Evolutionary conservation across 2,888 invertebrate species (phyloP), one percentile per base, ranked within the genome.

Genomic region (Sminthurinus aureus): DNA sequence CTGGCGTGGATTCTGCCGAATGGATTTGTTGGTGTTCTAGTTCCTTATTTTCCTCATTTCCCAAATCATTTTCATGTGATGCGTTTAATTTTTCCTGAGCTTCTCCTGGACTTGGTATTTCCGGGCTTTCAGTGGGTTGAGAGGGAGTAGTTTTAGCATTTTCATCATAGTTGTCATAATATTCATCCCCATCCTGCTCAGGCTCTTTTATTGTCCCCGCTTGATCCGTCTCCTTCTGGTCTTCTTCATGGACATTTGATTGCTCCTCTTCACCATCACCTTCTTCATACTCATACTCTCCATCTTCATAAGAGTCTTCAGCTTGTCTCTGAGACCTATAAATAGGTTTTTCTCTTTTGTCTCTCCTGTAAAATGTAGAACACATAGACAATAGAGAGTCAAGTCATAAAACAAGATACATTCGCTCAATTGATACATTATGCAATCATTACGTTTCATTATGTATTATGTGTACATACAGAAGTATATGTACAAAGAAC

Each of bases 221-320:
- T 66, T 84, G 86, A 50, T 87, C 85, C 1, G 71, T 22, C 24
- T 77, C 82, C 38, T 22, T 8, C 12, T 79, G 58, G 12, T 20
- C 79, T 9, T 73, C 75, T 67, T 84, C 84, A 0, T 58, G 69
- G 24, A 77, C 83, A 6, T 22, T 18, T 0, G 66, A 15, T 51
- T 83, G 18, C 50, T 75, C 81, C n/a, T 81, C 79, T 11, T 84
- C 82, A 15, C 80, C 83, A n/a, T 81, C 85, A 18, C 64, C 83
- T 20, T 84, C 84, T 58, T 83, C 88, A 66, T 88, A 87, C 66
- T 88, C 88, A 66, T 86, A 86, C 2, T 87, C 87, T 0, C 79
- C 85, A 22, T 87, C 87, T 76, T 88, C 88, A 64, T 88, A 87
- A 8, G 87, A 87, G 26, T 86, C 87, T 58, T 88, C 71, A 0